A percentile compares a stretch with the other conserved stretches of the same genome.
phyloP scores from a whole-genome alignment of 2,797 vertebrate genomes.

The Darevskia nairensis region DNA sequence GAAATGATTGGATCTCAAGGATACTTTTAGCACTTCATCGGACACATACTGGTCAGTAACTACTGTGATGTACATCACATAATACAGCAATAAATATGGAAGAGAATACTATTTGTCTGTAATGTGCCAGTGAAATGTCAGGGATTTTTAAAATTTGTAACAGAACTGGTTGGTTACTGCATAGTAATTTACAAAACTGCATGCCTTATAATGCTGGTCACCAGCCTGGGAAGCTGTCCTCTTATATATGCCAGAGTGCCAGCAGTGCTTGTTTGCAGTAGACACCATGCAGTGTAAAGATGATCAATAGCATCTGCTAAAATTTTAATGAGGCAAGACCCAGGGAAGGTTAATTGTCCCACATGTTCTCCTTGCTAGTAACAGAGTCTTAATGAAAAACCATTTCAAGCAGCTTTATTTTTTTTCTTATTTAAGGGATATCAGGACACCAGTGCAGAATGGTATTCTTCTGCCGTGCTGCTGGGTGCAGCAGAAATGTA shows the following conservation, averaged over 20 bases:
- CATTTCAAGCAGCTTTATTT: not conserved
- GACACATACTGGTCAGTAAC: not conserved
- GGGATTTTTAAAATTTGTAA: not conserved
- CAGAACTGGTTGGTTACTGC: not conserved
- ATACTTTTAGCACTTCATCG: not conserved
- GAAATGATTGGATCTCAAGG: constrained; percentile 2
- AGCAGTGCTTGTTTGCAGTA: not conserved
- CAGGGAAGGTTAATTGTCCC: not conserved
- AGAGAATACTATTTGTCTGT: not conserved
- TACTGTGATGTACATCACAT: not conserved
- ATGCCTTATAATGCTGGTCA: not conserved
- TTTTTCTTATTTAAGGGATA: not conserved
- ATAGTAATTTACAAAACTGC: not conserved
- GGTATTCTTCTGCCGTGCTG: not conserved
- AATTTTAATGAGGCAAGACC: constrained; percentile 16
- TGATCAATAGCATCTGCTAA: constrained; percentile 21
- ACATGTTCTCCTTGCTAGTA: not conserved
- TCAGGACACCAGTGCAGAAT: not conserved
- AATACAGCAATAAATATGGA: not conserved
- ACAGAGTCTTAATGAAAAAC: not conserved
- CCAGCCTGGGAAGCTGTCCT: not conserved
- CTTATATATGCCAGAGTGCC: not conserved
- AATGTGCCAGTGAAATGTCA: not conserved
- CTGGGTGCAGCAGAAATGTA: not conserved
- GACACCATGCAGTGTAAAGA: not conserved